A percentile compares a stretch with the other conserved stretches of the same genome.
phyloP scores from a whole-genome alignment of 2,888 invertebrate species.

The Phaedon cochleariae region DNA sequence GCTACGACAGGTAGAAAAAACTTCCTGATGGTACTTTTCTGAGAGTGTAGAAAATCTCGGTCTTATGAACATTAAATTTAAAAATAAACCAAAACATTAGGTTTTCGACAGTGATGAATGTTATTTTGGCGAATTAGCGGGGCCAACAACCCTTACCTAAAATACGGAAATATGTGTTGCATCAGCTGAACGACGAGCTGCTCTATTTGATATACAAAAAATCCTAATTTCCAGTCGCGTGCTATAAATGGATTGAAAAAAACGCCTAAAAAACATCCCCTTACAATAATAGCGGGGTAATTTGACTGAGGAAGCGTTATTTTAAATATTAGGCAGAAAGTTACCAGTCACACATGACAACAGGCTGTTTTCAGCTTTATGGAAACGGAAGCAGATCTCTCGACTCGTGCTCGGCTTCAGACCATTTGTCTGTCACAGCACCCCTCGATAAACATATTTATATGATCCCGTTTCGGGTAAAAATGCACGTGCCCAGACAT shows the following conservation, averaged over 20 bases:
- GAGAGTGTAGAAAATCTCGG: too few species aligned
- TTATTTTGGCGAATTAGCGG: not conserved
- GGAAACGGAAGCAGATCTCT: conserved; percentile 60
- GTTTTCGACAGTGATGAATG: not conserved
- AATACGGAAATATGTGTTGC: conserved; percentile 21
- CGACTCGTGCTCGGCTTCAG: conserved; percentile 56
- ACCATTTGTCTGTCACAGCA: conserved; percentile 61
- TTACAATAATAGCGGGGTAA: conserved; percentile 50
- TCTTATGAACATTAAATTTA: not conserved
- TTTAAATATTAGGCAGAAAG: conserved; percentile 57
- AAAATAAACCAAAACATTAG: not conserved
- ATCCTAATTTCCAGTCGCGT: conserved; percentile 47
- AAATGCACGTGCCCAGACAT: conserved; percentile 56
- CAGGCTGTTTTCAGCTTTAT: conserved; percentile 62
- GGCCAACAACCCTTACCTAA: not conserved
- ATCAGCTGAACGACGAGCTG: conserved; percentile 39
- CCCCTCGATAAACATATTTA: conserved; percentile 56
- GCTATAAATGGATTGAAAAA: conserved; percentile 35
- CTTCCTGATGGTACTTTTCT: too few species aligned
- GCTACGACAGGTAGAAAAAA: too few species aligned
- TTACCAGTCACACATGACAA: conserved; percentile 56
- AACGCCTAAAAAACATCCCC: conserved; percentile 35
- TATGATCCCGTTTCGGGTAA: conserved; percentile 56
- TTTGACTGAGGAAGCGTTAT: conserved; percentile 55
- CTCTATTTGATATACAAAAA: conserved; percentile 52